Evolutionary conservation across 2,797 vertebrate genomes (phyloP).

Genomic region (Rhynchonycteris naso): DNA sequence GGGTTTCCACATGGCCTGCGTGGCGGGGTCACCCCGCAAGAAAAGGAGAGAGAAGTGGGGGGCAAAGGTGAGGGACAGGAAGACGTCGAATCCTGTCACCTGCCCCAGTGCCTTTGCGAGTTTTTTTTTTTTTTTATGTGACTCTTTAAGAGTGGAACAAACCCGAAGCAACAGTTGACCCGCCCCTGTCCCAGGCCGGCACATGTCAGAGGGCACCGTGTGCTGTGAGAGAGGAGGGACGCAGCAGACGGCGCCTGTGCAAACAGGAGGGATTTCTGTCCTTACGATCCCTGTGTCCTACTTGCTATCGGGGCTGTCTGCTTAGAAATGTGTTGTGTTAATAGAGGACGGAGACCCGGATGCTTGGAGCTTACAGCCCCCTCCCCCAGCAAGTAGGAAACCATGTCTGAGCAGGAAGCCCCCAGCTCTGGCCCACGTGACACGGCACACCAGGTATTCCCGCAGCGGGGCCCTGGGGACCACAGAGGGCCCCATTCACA

Average conservation of each 20-base stretch:
- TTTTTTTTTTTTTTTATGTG: fast-evolving
- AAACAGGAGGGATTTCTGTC: background rate
- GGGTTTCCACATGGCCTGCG: conserved; percentile 98
- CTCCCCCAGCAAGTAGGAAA: fast-evolving
- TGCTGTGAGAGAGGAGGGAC: fast-evolving
- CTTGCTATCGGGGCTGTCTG: background rate
- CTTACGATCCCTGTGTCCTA: fast-evolving
- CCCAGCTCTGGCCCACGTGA: too few relatives aligned
- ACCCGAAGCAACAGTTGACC: background rate
- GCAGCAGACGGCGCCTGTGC: fast-evolving
- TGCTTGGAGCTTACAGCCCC: fast-evolving
- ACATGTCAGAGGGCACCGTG: fast-evolving
- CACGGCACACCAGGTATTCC: fast-evolving
- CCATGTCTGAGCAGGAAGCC: background rate
- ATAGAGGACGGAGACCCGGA: background rate
- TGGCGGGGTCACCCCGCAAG: fast-evolving
- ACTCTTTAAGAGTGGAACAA: fast-evolving
- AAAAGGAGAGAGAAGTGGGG: background rate
- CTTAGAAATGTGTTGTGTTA: background rate
- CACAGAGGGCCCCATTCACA: fast-evolving
- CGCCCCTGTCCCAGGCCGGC: fast-evolving
- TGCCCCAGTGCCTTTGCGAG: fast-evolving
- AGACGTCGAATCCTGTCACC: fast-evolving
- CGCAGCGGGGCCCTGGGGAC: fast-evolving
- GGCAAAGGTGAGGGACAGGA: background rate